Evolutionary conservation across 2,888 invertebrate genomes (phyloP), one percentile per base, ranked within the genome.

Genomic region (Liodrosophila aerea): DNA sequence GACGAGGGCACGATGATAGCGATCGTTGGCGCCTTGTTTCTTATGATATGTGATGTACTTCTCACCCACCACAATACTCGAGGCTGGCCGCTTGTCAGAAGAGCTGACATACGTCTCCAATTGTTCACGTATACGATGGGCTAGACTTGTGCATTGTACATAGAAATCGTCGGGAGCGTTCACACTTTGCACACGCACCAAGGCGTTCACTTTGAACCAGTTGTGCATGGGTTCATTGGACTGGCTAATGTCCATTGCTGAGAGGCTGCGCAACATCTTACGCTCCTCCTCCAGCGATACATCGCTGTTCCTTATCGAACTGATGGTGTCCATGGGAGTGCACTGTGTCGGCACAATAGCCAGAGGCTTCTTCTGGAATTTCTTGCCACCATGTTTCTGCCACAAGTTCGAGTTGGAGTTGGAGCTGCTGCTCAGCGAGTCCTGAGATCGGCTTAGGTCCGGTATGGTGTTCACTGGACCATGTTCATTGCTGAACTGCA

Each of bases 91-190:
- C n/a, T 40, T 18, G 4, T 13, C 39, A 0, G 87, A 63, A 7
- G 61, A 49, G 1, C 64, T 50, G 1, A 85, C 84, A n/a, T 64
- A 76, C n/a, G 36, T 34, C 40, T 50, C 76, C 51, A 70, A 66
- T 59, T 63, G 41, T 2, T 70, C 52, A 4, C 68, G 69, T 22
- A 87, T 64, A 8, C 11, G 13, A 4, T 59, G 30, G 2, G 40
- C 41, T 0, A 12, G 30, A 7, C 31, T 8, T 0, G 34, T 4
- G 18, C 56, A 43, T 31, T 78, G 77, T 1, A 94, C 92, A 78
- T 91, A 93, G 85, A 95, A 94, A 57, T 92, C 89, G 47, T 91
- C 91, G 0, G 94, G 94, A 50, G 92, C 91, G 34, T 91, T 89
- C n/a, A 94, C 91, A 76, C 93, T 91, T 0, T 92, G 91, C 29